Conservation (phyloP, 2,797 vertebrate species). For the Gadopsis bispinosus region DNA sequence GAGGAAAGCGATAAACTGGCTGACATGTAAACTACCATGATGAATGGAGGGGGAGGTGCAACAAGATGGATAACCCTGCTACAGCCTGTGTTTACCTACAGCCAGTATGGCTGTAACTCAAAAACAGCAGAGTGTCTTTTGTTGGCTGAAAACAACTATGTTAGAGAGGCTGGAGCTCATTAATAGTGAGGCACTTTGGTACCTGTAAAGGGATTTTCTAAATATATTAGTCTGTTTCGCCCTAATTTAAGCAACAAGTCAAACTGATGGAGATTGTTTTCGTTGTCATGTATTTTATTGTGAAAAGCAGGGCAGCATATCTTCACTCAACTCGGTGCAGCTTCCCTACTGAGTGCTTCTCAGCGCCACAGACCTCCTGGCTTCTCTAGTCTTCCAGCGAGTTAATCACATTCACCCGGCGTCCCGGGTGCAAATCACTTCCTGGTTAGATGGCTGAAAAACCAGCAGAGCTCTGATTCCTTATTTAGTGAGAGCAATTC, state of each 20-base stretch:
- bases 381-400: neutral
- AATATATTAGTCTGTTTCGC: neutral
- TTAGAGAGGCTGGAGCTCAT: neutral
- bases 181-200: neutral
- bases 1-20: conserved; percentile 45
- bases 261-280: neutral
- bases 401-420: conserved; percentile 31
- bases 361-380: neutral
- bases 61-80: conserved; percentile 46
- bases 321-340: neutral
- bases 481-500: neutral
- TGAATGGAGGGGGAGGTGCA: conserved; percentile 44
- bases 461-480: neutral
- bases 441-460: conserved; percentile 7
- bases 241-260: neutral
- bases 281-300: neutral
- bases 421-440: conserved; percentile 21
- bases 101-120: conserved; percentile 47
- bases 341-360: neutral
- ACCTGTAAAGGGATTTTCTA: neutral
- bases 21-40: conserved; percentile 65
- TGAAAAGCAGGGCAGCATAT: neutral
- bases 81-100: conserved; percentile 56
- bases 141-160: neutral
- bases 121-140: neutral